These are phyloP conservation scores for Bujurquina vittata DNA, from an alignment of 2,113 vertebrate genomes.

Conservation along the genomic window DNA sequence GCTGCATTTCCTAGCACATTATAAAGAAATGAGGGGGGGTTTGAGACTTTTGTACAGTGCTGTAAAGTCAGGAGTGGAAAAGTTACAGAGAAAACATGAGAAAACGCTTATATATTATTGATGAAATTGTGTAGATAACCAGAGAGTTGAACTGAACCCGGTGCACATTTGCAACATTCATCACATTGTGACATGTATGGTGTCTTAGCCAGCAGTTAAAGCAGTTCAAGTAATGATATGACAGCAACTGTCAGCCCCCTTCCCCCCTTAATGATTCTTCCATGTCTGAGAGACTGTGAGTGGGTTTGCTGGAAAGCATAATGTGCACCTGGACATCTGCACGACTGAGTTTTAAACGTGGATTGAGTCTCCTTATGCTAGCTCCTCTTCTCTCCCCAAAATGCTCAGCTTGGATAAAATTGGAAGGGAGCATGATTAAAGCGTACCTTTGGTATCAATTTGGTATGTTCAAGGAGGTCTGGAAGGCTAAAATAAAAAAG, in stretches of 20 bases:
- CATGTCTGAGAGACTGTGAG: not conserved
- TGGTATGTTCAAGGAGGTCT: not conserved
- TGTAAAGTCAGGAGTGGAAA: no score
- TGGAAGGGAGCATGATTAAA: not conserved
- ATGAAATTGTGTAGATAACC: no score
- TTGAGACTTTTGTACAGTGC: no score
- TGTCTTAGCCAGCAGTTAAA: not conserved
- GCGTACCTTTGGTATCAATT: not conserved
- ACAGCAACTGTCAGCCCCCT: not conserved
- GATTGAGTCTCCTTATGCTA: not conserved
- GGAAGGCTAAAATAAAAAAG: not conserved
- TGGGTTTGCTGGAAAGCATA: not conserved
- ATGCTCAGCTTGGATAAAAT: not conserved
- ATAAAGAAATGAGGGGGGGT: no score
- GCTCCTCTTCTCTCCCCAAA: not conserved
- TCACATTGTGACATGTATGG: not conserved
- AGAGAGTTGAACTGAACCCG: fast-evolving
- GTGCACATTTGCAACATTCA: not conserved
- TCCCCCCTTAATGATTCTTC: not conserved
- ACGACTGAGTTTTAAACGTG: not conserved
- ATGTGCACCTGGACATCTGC: not conserved
- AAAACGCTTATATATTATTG: no score
- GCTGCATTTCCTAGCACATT: no score
- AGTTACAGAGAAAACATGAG: no score
- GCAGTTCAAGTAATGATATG: not conserved